These are phyloP conservation scores for Phyllostomus hastatus DNA, from an alignment of 2,113 vertebrate species.

Conservation along the genomic window DNA sequence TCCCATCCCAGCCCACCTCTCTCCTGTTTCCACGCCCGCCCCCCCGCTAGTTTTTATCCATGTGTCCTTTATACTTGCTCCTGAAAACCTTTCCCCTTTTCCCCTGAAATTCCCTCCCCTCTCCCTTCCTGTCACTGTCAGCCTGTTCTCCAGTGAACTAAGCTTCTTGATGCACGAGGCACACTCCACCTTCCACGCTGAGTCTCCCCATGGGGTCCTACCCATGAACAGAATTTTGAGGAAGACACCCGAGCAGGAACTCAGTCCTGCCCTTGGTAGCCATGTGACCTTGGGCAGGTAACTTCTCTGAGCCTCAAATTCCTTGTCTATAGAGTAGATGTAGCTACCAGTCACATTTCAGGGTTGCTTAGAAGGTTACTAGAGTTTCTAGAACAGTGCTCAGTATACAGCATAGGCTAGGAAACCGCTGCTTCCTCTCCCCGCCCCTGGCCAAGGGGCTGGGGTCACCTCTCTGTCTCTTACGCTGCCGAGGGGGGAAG, in stretches of 20 bases:
- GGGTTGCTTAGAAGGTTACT: not conserved
- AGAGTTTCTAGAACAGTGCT: not conserved
- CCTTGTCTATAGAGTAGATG: not conserved
- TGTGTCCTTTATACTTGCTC: too few species aligned
- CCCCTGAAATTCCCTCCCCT: too few species aligned
- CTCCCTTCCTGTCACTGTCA: too few species aligned
- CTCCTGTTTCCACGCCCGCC: too few species aligned
- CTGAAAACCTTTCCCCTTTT: too few species aligned
- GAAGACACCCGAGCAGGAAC: not conserved
- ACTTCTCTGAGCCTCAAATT: not conserved
- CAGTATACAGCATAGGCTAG: not conserved
- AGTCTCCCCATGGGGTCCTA: not conserved
- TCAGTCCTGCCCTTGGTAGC: not conserved
- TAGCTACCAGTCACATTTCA: not conserved
- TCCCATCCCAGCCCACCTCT: too few species aligned
- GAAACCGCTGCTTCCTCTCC: not conserved
- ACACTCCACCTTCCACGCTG: not conserved
- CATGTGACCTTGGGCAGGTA: not conserved
- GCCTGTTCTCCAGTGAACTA: too few species aligned
- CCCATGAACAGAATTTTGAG: not conserved
- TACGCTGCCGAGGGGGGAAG: not conserved
- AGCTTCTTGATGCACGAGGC: not conserved
- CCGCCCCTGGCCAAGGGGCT: not conserved
- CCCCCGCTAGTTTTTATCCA: too few species aligned
- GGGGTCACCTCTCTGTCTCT: not conserved